These are phyloP conservation scores for Sarcophaga peregrina DNA, from an alignment of 1,140 invertebrate genomes.

Conservation along the genomic window DNA sequence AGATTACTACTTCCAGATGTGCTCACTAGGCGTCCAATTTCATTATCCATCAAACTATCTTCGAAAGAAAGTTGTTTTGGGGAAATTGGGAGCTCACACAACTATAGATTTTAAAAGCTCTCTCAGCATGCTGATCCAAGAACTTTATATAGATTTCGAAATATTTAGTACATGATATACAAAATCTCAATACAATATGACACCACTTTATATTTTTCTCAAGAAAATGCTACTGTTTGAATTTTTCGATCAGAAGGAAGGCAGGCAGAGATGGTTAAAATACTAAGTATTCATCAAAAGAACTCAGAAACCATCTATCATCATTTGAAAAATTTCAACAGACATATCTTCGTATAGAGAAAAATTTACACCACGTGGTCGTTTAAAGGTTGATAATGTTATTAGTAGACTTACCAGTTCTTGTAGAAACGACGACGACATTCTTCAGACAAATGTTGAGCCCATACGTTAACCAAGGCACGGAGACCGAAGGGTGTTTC, in stretches of 20 bases:
- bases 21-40: conserved; percentile 51
- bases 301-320: conserved; percentile 66
- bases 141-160: conserved; percentile 67
- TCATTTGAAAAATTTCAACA: conserved; percentile 54
- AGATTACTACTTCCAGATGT: conserved; percentile 68
- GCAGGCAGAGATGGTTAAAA: conserved; percentile 64
- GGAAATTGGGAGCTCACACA: conserved; percentile 59
- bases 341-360: conserved; percentile 5
- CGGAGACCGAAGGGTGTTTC: conserved; percentile 97
- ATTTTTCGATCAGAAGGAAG: conserved; percentile 64
- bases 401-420: conserved; percentile 87
- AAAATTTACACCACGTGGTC: conserved; percentile 47
- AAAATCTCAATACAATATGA: conserved; percentile 34
- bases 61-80: not conserved
- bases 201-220: not conserved
- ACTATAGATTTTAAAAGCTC: conserved; percentile 69
- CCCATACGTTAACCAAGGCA: conserved; percentile 95
- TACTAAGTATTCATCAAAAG: conserved; percentile 49
- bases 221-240: conserved; percentile 1
- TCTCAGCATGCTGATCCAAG: conserved; percentile 75
- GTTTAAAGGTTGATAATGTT: conserved; percentile 44
- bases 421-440: conserved; percentile 99
- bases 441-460: conserved; percentile 98
- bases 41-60: conserved; percentile 5
- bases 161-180: conserved; percentile 51